Evolutionary conservation across 2,888 invertebrate species (phyloP), one percentile per base, ranked within the genome.

Genomic region (Merodon equestris): DNA sequence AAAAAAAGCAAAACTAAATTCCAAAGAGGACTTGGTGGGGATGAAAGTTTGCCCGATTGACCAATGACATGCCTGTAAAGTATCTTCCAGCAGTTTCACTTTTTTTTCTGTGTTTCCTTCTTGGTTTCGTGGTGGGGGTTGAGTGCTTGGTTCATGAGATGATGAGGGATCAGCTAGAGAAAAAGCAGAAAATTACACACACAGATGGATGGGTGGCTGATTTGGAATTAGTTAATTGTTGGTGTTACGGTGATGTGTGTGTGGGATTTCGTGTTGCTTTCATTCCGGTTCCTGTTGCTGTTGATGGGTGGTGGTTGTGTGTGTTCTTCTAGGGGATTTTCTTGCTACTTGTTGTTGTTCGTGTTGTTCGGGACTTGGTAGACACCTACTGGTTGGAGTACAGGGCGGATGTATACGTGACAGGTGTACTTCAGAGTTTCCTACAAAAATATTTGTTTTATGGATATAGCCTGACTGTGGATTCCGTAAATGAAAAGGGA

Each of bases 11-110:
- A n/a, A n/a, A n/a, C n/a, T n/a, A n/a, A n/a, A 27, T 7, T 27
- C 27, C 56, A 64, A 48, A 64, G 51, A 45, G 51, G 64, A 56
- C 12, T 40, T 10, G 10, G 73, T 73, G 67, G 60, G 79, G 79
- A 70, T 74, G 74, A 79, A 79, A 79, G 79, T 79, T 79, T 68
- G 70, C 47, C 56, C 60, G 70, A 64, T 60, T 79, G 79, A 70
- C 79, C 79, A 79, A 79, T 79, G 74, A 68, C 19, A 70, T 64
- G 64, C 36, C 63, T 56, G 60, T 64, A 74, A 50, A 64, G 54
- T 74, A 34, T 79, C 64, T 68, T 64, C 5, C 58, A 68, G 53
- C n/a, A 12, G 18, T 34, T 53, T 27, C 9, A 38, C 17, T 14
- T 14, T 44, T 34, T 40, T 10, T 36, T 54, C 14, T 40, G 2